phyloP scores from a whole-genome alignment of 1,140 invertebrate species.

The Pissodes strobi region DNA sequence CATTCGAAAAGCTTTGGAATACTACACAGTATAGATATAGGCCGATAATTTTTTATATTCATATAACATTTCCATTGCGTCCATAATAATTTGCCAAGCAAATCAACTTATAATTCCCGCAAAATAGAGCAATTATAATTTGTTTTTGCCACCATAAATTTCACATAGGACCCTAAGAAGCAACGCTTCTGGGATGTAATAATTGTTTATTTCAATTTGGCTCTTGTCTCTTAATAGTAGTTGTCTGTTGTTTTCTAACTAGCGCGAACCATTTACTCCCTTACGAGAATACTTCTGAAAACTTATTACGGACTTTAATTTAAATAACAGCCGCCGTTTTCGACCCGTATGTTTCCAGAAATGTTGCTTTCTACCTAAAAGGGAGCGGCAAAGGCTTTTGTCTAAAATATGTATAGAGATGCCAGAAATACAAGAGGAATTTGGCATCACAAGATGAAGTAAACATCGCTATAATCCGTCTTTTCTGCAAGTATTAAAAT shows the following conservation, averaged over 20 bases:
- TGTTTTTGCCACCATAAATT: constrained; percentile 13
- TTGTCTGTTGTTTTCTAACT: constrained; percentile 42
- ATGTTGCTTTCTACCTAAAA: constrained; percentile 22
- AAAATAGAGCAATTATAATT: too few relatives aligned
- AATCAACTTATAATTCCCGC: too few relatives aligned
- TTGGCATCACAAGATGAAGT: too few relatives aligned
- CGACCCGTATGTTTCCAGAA: constrained; percentile 25
- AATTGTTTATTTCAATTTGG: constrained; percentile 52
- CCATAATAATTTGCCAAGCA: too few relatives aligned
- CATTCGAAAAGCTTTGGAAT: too few relatives aligned
- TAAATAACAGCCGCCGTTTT: constrained; percentile 42
- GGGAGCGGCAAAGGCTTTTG: constrained; percentile 12
- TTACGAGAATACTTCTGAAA: constrained; percentile 49
- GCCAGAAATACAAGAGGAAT: neutral
- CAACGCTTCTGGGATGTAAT: constrained; percentile 12
- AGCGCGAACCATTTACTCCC: constrained; percentile 45
- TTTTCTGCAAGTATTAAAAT: too few relatives aligned
- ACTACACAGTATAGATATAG: too few relatives aligned
- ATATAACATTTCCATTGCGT: too few relatives aligned
- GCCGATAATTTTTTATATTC: too few relatives aligned
- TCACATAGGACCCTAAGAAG: constrained; percentile 1
- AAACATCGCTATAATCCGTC: too few relatives aligned
- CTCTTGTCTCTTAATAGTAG: constrained; percentile 46
- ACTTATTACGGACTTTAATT: constrained; percentile 48
- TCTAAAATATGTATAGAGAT: constrained; percentile 17